These are phyloP conservation scores for Prochilodus magdalenae DNA, from an alignment of 2,113 vertebrate species.

Conservation along the genomic window DNA sequence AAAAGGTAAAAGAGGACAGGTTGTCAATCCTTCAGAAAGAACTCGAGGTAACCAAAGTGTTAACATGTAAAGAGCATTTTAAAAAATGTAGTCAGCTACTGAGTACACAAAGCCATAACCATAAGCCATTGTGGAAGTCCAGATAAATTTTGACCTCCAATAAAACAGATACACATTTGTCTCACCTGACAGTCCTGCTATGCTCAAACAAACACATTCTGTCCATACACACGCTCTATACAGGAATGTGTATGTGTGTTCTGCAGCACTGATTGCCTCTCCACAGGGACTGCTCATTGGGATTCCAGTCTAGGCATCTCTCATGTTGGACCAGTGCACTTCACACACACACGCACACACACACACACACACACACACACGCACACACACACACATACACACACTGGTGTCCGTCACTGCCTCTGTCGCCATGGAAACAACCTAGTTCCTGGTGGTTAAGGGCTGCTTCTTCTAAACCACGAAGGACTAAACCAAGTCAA, in stretches of 20 bases:
- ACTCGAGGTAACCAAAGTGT: too few species aligned
- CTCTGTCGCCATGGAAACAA: conserved; percentile 81
- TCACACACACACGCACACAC: conserved; percentile 46
- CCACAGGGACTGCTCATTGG: conserved; percentile 55
- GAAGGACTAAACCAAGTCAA: conserved; percentile 64
- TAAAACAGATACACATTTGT: background rate
- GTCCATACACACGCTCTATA: background rate
- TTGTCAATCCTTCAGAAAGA: too few species aligned
- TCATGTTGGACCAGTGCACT: conserved; percentile 62
- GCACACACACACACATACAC: too few species aligned
- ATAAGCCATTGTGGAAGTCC: background rate
- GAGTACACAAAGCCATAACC: background rate
- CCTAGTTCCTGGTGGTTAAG: conserved; percentile 74
- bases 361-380: conserved; percentile 10
- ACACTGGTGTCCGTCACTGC: conserved; percentile 73
- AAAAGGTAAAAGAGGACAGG: too few species aligned
- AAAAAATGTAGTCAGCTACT: too few species aligned
- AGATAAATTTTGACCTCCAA: background rate
- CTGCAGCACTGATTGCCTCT: conserved; percentile 13
- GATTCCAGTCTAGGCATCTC: conserved; percentile 60
- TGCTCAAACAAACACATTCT: background rate
- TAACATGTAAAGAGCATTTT: too few species aligned
- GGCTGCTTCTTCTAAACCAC: conserved; percentile 61
- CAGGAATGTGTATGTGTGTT: background rate
- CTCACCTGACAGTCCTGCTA: background rate